Base-by-base conservation (phyloP, 1,140 invertebrate species). In the Apis dorsata region DNA sequence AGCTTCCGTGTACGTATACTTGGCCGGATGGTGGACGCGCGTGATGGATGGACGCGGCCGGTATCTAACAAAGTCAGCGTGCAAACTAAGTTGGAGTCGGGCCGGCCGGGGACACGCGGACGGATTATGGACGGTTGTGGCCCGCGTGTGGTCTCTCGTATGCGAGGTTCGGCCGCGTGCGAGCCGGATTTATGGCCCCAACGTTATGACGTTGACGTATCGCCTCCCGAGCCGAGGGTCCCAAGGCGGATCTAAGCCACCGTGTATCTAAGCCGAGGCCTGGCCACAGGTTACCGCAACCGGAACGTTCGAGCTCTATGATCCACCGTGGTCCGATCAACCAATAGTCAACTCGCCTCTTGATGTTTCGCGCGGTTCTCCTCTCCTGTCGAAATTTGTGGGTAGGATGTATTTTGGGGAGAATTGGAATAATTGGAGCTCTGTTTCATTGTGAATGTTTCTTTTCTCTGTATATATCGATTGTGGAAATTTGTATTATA, bases 161-260 rank as follows among this genome's bases (percentile, higher is more conserved):
- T 84, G 84, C 65, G 79, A 86, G 87, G 63, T 89, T 89, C 85
- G 81, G 89, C 89, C 89, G 89, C 89, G 89, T 90, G 88, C 90
- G 86, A 90, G 91, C 83, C 80, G 89, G 90, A 93, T 93, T 93
- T 92, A 93, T 91, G 85, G 84, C 84, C 83, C 81, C 89, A 34
- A 34, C 89, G 90, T 91, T 92, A 93, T 92, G 91, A 91, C 91
- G 85, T 92, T 91, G 91, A 92, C 89, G 88, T 88, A 92, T 92
- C 91, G 89, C 89, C 86, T 89, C 80, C 85, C 34, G 34, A 44
- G 34, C 86, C 72, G 88, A 86, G 89, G 86, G 88, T 88, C 88
- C 87, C 91, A 90, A 90, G 34, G 34, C 34, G 34, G 34, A 44
- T 44, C 34, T 44, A 5, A 44, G 34, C 34, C 34, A 44, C 2